phyloP scores from a whole-genome alignment of 2,797 vertebrate species.

The Zalophus californianus region DNA sequence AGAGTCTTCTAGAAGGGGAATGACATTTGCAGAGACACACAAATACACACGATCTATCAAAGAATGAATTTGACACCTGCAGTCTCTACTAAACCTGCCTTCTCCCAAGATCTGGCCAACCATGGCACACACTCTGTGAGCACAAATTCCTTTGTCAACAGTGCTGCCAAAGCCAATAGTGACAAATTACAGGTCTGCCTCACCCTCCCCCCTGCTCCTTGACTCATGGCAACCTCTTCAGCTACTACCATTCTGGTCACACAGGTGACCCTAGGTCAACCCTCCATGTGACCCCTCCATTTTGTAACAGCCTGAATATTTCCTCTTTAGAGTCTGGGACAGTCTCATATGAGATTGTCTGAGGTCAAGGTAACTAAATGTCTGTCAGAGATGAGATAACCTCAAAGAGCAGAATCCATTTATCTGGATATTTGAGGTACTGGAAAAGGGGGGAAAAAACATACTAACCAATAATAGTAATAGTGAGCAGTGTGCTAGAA shows the following conservation, averaged over 20 bases:
- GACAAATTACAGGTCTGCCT: conserved; percentile 92
- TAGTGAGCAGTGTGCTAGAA: neutral
- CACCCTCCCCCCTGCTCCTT: conserved; percentile 88
- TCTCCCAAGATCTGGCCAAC: neutral
- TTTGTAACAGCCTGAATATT: conserved; percentile 45
- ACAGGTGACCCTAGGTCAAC: neutral
- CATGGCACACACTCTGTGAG: conserved; percentile 72
- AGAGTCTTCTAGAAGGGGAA: neutral
- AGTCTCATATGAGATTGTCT: neutral
- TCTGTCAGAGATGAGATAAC: neutral
- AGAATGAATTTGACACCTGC: neutral
- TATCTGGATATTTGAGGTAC: neutral
- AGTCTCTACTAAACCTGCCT: neutral
- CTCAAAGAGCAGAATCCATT: neutral
- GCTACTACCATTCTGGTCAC: neutral
- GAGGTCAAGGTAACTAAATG: neutral
- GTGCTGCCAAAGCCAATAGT: conserved; percentile 92
- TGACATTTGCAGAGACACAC: neutral
- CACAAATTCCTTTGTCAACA: conserved; percentile 93
- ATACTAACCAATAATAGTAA: neutral
- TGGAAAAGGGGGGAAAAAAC: neutral
- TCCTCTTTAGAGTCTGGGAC: neutral
- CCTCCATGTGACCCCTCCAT: neutral
- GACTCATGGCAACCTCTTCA: conserved; percentile 87
- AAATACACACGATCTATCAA: neutral